Evolutionary conservation across 2,113 vertebrate species (phyloP), one percentile per base, ranked within the genome.

Genomic region (Deroptyus accipitrinus): DNA sequence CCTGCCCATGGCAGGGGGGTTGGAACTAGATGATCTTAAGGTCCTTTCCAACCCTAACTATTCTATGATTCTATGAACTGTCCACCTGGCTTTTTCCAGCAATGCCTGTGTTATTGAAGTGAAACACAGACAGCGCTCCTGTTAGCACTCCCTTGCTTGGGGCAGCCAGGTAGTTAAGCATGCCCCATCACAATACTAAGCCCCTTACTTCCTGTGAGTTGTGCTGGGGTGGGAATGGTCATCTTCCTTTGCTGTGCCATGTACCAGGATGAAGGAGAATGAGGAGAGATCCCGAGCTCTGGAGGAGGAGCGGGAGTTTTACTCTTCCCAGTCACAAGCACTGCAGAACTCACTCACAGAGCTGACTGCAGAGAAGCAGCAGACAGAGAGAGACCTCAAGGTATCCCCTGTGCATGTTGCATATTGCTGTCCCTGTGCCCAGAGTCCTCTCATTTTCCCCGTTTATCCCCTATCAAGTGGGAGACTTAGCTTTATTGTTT

Each of bases 361-460:
- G 97, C 98, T 99, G 96, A 98, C 98, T 0, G 98, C 97, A 0
- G 99, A 99, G 98, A 99, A 99, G 86, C 98, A 98, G 96, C 98
- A 99, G 97, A 98, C 99, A 0, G 99, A 99, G 96, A 98, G 96
- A 30, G 99, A 99, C 95, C 99, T 99, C 78, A 99, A 99, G 99
- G 99, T 99, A 96, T 19, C 37, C n/a, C n/a, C 35, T 55, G 37
- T 3, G 4, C 42, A 3, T 15, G 10, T 82, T 9, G 2, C 5
- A 2, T 23, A 10, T 23, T 72, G 49, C 44, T 74, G n/a, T 69
- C 25, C 41, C 61, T 42, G 16, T 30, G 25, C 51, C 11, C 63
- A 27, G 20, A 57, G n/a, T 37, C 52, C 13, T 81, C 27, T 62
- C 16, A 2, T 35, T 78, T 80, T 63, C 39, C 30, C 20, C 18